Percentiles rank a stretch among this genome's conserved stretches.
phyloP scores from a whole-genome alignment of 2,797 vertebrate genomes.

The Hydrophis major region DNA sequence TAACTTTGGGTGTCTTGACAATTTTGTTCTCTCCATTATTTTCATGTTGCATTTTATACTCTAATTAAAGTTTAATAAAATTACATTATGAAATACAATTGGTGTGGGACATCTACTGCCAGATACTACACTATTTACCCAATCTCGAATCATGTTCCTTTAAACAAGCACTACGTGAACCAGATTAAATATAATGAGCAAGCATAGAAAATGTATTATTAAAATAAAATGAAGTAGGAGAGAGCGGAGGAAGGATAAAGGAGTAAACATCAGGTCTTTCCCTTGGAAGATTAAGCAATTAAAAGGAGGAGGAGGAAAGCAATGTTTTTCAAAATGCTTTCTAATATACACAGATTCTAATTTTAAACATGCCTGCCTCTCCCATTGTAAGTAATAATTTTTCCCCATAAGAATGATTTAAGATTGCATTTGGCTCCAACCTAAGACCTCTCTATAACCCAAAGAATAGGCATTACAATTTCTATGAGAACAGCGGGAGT shows the following conservation, averaged over 20 bases:
- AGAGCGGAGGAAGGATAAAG: slow-evolving; percentile 33
- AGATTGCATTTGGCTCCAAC: background rate
- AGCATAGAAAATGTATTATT: too few species aligned
- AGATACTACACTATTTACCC: background rate
- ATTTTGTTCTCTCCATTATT: slow-evolving; percentile 52
- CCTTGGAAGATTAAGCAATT: slow-evolving; percentile 73
- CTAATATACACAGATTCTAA: background rate
- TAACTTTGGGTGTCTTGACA: slow-evolving; percentile 69
- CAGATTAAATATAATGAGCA: background rate
- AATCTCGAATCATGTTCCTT: background rate
- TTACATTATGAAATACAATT: background rate
- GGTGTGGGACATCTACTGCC: background rate
- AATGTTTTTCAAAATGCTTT: slow-evolving; percentile 47
- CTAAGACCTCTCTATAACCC: background rate
- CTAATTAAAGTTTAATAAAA: background rate
- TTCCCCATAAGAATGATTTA: background rate
- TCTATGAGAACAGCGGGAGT: background rate
- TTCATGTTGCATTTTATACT: background rate
- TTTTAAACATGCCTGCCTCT: slow-evolving; percentile 15
- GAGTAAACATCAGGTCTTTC: slow-evolving; percentile 71
- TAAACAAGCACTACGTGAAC: background rate
- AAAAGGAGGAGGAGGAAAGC: slow-evolving; percentile 40
- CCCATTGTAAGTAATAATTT: background rate
- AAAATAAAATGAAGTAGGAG: too few species aligned
- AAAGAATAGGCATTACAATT: background rate